A percentile compares a stretch with the other conserved stretches of the same genome.
Conservation (phyloP, 1,140 invertebrate genomes). For the Popillia japonica region DNA sequence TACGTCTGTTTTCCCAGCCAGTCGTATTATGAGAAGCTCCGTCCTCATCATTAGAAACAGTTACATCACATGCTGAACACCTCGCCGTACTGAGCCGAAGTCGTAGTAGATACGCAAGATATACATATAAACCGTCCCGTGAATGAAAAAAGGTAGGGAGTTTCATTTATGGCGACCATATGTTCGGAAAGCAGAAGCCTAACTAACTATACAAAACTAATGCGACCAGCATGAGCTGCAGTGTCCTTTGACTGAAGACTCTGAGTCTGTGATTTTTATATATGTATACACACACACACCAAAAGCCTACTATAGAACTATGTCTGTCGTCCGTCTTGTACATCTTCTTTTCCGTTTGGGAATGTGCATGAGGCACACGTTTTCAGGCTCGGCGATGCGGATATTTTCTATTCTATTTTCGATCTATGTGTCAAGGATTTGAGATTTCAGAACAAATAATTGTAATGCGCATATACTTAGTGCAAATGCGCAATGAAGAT, state of each 20-base stretch:
- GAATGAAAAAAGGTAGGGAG: conserved; percentile 33
- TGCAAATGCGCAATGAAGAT: neutral
- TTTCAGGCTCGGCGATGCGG: neutral
- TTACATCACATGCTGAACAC: conserved; percentile 28
- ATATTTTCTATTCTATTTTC: neutral
- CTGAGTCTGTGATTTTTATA: conserved; percentile 11
- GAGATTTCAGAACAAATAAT: neutral
- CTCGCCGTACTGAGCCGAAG: conserved; percentile 16
- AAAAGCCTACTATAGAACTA: neutral
- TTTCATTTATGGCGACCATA: conserved; percentile 31
- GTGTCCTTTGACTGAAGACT: conserved; percentile 17
- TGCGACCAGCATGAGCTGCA: neutral
- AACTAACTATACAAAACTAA: conserved; percentile 1
- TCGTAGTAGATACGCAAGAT: conserved; percentile 15
- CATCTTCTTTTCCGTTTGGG: neutral
- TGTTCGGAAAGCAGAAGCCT: conserved; percentile 18
- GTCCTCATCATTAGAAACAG: conserved; percentile 4
- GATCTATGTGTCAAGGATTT: conserved; percentile 6
- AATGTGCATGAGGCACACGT: conserved; percentile 5
- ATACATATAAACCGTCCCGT: conserved; percentile 22
- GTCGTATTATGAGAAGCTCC: conserved; percentile 15
- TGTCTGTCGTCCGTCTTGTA: conserved; percentile 9
- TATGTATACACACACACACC: neutral
- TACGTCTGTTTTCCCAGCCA: conserved; percentile 11
- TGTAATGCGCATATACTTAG: neutral